These are phyloP conservation scores for Halotydeus destructor DNA, from an alignment of 1,140 invertebrate genomes.

Conservation along the genomic window DNA sequence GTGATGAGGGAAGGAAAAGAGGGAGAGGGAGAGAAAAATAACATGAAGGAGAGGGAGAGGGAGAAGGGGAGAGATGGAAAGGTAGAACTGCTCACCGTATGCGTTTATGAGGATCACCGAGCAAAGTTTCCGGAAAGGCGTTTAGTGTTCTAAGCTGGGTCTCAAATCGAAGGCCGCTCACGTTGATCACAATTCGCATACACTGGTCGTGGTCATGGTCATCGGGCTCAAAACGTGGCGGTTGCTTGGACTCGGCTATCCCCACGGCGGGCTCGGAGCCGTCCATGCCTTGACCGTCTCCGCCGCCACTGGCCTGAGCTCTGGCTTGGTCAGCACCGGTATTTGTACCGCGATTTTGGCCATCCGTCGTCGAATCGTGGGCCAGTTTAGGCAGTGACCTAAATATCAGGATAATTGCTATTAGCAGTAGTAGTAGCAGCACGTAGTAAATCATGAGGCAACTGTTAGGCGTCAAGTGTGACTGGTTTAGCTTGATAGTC, in stretches of 20 bases:
- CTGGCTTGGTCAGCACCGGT: background rate
- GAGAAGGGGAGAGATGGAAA: no score
- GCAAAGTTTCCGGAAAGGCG: constrained; percentile 93
- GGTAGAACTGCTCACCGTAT: constrained; percentile 15
- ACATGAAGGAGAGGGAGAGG: no score
- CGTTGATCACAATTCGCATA: constrained; percentile 92
- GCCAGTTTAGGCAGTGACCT: no score
- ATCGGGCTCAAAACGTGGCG: constrained; percentile 58
- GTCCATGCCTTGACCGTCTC: constrained; percentile 2
- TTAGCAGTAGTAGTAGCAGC: no score
- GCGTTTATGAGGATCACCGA: constrained; percentile 36
- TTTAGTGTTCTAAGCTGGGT: constrained; percentile 92
- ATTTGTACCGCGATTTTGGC: no score
- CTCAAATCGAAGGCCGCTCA: constrained; percentile 94
- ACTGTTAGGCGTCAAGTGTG: no score
- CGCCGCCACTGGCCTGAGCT: background rate
- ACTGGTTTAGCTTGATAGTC: no score
- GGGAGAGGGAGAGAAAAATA: no score
- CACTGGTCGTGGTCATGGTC: constrained; percentile 92
- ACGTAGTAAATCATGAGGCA: no score
- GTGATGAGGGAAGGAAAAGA: no score
- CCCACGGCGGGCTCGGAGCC: constrained; percentile 2
- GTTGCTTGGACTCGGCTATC: background rate
- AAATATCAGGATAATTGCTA: no score
- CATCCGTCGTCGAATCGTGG: no score